These are phyloP conservation scores for Patella depressa DNA, from an alignment of 2,888 invertebrate species.

Conservation along the genomic window DNA sequence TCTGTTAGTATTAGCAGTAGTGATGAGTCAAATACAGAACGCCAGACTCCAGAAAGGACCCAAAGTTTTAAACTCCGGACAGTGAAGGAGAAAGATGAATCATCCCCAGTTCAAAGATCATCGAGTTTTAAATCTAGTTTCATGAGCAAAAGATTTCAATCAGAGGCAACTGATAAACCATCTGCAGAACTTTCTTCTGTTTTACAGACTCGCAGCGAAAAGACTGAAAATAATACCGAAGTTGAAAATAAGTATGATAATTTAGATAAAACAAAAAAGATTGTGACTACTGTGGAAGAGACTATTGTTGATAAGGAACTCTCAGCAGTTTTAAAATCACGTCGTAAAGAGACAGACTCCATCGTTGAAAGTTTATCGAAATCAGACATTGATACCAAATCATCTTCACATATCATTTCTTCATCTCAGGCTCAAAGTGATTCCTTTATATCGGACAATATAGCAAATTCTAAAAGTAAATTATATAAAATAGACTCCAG, in stretches of 20 bases:
- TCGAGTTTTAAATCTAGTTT: slow-evolving; percentile 58
- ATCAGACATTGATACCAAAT: neutral
- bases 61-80: slow-evolving; percentile 64
- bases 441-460: slow-evolving; percentile 21
- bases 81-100: slow-evolving; percentile 20
- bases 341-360: slow-evolving; percentile 51
- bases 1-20: slow-evolving; percentile 47
- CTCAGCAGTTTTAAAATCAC: slow-evolving; percentile 42
- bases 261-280: slow-evolving; percentile 28
- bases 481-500: slow-evolving; percentile 46
- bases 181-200: slow-evolving; percentile 79
- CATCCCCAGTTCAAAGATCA: slow-evolving; percentile 47
- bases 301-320: slow-evolving; percentile 52
- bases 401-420: neutral
- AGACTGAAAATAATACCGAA: slow-evolving; percentile 44
- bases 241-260: slow-evolving; percentile 37
- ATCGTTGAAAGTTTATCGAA: slow-evolving; percentile 32
- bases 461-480: slow-evolving; percentile 37
- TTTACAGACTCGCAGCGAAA: slow-evolving; percentile 72
- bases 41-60: slow-evolving; percentile 64
- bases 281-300: slow-evolving; percentile 39
- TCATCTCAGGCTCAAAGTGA: slow-evolving; percentile 6
- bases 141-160: slow-evolving; percentile 48
- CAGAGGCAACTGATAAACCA: slow-evolving; percentile 76
- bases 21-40: slow-evolving; percentile 37